Percentiles rank a stretch among this genome's conserved stretches.
Conservation (phyloP, 2,888 invertebrate genomes). For the Drosophila koepferae region DNA sequence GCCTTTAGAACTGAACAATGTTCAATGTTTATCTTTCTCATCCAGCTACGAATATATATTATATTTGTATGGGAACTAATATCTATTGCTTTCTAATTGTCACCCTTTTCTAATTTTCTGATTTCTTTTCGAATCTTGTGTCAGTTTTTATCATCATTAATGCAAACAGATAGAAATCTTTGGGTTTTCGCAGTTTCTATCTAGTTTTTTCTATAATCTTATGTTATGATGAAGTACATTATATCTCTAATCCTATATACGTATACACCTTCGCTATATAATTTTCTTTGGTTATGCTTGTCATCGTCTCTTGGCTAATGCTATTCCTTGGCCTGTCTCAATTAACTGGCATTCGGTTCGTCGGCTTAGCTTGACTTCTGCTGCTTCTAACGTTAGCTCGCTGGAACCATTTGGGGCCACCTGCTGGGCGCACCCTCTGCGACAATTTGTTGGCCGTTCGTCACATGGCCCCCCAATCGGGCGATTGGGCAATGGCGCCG, state of each 20-base stretch:
- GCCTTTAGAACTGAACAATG: no score
- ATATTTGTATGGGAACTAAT: no score
- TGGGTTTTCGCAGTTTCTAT: no score
- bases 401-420: slow-evolving; percentile 37
- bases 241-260: background rate
- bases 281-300: background rate
- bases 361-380: slow-evolving; percentile 50
- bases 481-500: slow-evolving; percentile 50
- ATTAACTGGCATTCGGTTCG: slow-evolving; percentile 41
- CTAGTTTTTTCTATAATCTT: no score
- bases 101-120: no score
- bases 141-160: slow-evolving; percentile 20
- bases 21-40: no score
- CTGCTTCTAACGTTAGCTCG: slow-evolving; percentile 35
- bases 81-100: no score
- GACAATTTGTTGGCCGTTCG: slow-evolving; percentile 56
- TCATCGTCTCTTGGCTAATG: slow-evolving; percentile 19
- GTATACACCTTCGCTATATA: background rate
- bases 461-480: slow-evolving; percentile 32
- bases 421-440: slow-evolving; percentile 52
- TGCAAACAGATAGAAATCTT: background rate
- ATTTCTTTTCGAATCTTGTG: background rate
- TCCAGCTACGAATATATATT: no score
- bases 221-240: background rate
- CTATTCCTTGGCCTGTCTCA: slow-evolving; percentile 32